Evolutionary conservation across 1,140 invertebrate genomes (phyloP), one percentile per base, ranked within the genome.

Genomic region (Platyura marginata): DNA sequence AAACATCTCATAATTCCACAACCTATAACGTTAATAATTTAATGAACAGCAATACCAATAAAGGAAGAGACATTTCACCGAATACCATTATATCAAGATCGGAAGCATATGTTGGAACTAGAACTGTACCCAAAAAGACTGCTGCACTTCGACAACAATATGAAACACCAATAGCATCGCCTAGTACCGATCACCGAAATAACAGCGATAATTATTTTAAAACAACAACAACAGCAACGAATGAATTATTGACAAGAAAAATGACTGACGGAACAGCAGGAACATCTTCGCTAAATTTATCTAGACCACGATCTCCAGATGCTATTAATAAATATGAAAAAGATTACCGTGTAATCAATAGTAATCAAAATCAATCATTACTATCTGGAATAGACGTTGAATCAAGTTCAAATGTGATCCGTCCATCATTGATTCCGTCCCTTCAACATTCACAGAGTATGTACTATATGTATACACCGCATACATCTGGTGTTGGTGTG

Each of bases 41-140:
- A 34, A 34, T 34, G 11, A 3, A 34, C 36, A 18, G 19, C 18
- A 38, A 9, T 38, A n/a, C n/a, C 16, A n/a, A 38, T 11, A 38
- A 5, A 18, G 9, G 18, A 20, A 38, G 11, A 9, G 18, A 5
- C 36, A 18, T 11, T 4, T 8, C 6, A 38, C 9, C 18, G 36
- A 38, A 11, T 38, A 18, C 15, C 19, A n/a, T 18, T 18, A n/a
- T 10, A 38, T 38, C 36, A 11, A 38, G 11, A n/a, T 20, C 10
- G 10, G 36, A 9, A 38, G 18, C 10, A 5, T 11, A 18, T 21
- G 18, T 11, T 38, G 48, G 51, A 33, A 49, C 39, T 15, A 49
- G 58, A 34, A 61, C 59, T 36, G 58, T 61, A 48, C 59, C 59
- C 47, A 61, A 60, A 46, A 61, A 61, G 55, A 61, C 58, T 57